Conservation (phyloP, 1,140 invertebrate genomes). For the Lerema accius region DNA sequence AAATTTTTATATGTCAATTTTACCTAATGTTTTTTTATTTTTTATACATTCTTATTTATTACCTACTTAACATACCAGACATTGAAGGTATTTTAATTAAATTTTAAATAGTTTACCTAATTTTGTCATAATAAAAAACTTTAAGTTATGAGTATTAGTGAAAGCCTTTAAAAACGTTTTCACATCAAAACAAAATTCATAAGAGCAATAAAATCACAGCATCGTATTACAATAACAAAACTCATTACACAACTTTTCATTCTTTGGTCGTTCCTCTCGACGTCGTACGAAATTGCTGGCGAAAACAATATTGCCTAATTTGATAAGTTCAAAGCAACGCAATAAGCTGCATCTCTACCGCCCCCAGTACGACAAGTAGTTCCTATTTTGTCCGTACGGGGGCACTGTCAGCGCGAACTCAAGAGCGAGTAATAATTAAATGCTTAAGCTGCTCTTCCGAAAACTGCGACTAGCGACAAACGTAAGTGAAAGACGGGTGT, state of each 20-base stretch:
- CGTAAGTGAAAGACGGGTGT: too few species aligned
- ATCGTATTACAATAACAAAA: conserved; percentile 14
- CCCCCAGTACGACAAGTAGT: conserved; percentile 16
- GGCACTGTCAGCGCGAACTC: background rate
- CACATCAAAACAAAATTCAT: conserved; percentile 4
- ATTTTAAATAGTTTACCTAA: too few species aligned
- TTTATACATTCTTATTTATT: too few species aligned
- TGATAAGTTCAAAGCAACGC: conserved; percentile 29
- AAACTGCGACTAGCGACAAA: too few species aligned
- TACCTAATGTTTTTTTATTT: too few species aligned
- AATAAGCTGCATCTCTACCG: conserved; percentile 35
- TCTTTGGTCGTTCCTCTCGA: conserved; percentile 3
- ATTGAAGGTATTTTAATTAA: too few species aligned
- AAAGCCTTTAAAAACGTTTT: background rate
- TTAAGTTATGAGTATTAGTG: too few species aligned
- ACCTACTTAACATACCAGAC: too few species aligned
- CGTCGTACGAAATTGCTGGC: conserved; percentile 13
- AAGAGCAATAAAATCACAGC: background rate
- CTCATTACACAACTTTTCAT: conserved; percentile 25
- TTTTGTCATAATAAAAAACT: too few species aligned
- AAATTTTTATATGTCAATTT: too few species aligned
- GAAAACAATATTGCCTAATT: conserved; percentile 38
- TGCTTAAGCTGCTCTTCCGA: too few species aligned
- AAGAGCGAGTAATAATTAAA: too few species aligned
- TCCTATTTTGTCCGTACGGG: conserved; percentile 17